A percentile compares a stretch with the other conserved stretches of the same genome.
Evolutionary conservation across 2,888 invertebrate genomes (phyloP).

Genomic region (Steinernema carpocapsae): DNA sequence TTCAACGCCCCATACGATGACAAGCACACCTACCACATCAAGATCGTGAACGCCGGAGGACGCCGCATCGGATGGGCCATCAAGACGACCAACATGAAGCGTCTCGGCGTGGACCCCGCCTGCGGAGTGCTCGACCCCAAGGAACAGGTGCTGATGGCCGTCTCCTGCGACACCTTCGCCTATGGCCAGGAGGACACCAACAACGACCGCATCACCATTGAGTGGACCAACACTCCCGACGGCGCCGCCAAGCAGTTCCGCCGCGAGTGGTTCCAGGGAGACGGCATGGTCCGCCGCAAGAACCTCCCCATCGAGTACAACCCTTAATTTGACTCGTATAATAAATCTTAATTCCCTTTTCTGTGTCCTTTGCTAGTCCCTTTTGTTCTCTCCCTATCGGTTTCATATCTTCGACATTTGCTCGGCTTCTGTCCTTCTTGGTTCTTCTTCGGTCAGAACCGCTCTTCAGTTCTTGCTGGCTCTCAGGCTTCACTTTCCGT

Average conservation of each 20-base stretch:
- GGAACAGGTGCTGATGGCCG: slow-evolving; percentile 57
- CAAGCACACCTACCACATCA: slow-evolving; percentile 62
- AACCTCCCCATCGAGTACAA: slow-evolving; percentile 60
- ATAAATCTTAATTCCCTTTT: background rate
- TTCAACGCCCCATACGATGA: slow-evolving; percentile 63
- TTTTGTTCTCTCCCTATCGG: no score
- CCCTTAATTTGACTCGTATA: slow-evolving; percentile 41
- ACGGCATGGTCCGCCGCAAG: slow-evolving; percentile 60
- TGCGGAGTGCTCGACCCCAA: slow-evolving; percentile 64
- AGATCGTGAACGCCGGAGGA: slow-evolving; percentile 50
- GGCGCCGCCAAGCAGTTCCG: slow-evolving; percentile 52
- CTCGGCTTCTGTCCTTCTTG: no score
- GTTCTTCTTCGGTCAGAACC: no score
- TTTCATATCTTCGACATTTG: no score
- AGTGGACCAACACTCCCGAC: slow-evolving; percentile 55
- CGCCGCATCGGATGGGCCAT: slow-evolving; percentile 62
- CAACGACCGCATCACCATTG: slow-evolving; percentile 54
- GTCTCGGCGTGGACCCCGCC: slow-evolving; percentile 60
- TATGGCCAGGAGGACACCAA: slow-evolving; percentile 52
- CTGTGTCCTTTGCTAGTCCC: background rate
- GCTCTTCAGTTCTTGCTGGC: no score
- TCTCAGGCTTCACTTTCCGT: no score
- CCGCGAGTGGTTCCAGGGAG: slow-evolving; percentile 59
- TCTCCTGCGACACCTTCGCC: slow-evolving; percentile 63
- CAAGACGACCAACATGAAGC: slow-evolving; percentile 64